Evolutionary conservation across 2,888 invertebrate genomes (phyloP).

Genomic region (Lottia scabra): DNA sequence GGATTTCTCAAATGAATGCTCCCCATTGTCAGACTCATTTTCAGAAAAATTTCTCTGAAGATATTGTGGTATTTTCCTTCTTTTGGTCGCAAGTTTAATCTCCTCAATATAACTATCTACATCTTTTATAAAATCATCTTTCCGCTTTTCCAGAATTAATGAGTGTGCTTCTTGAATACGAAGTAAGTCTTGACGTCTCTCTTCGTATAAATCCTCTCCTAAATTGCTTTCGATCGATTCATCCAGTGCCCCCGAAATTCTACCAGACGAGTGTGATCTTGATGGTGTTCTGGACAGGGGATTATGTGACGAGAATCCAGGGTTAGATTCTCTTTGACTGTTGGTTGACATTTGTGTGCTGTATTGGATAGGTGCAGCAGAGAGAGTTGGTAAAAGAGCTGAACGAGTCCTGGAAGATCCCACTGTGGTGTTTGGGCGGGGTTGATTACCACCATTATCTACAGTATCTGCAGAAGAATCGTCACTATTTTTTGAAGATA

Average conservation of each 20-base stretch:
- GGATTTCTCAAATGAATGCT: no score
- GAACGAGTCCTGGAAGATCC: neutral
- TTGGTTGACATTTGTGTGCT: conserved; percentile 47
- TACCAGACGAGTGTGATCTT: neutral
- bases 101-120: conserved; percentile 43
- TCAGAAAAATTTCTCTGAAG: no score
- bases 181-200: conserved; percentile 52
- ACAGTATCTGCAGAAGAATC: neutral
- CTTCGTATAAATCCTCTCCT: conserved; percentile 53
- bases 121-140: conserved; percentile 44
- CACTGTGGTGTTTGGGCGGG: neutral
- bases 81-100: no score
- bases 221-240: conserved; percentile 45
- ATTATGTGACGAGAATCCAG: conserved; percentile 22
- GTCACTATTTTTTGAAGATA: neutral
- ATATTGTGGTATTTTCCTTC: no score
- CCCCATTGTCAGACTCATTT: no score
- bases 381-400: conserved; percentile 12
- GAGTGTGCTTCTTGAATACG: conserved; percentile 47
- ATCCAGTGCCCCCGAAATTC: conserved; percentile 28
- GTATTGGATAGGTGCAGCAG: conserved; percentile 31
- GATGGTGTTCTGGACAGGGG: neutral
- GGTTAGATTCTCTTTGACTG: conserved; percentile 40
- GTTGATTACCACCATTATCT: neutral
- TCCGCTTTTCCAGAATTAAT: conserved; percentile 41